A percentile compares a stretch with the other conserved stretches of the same genome.
Evolutionary conservation across 2,888 invertebrate species (phyloP).

Genomic region (Scaptodrosophila latifasciaeformis): DNA sequence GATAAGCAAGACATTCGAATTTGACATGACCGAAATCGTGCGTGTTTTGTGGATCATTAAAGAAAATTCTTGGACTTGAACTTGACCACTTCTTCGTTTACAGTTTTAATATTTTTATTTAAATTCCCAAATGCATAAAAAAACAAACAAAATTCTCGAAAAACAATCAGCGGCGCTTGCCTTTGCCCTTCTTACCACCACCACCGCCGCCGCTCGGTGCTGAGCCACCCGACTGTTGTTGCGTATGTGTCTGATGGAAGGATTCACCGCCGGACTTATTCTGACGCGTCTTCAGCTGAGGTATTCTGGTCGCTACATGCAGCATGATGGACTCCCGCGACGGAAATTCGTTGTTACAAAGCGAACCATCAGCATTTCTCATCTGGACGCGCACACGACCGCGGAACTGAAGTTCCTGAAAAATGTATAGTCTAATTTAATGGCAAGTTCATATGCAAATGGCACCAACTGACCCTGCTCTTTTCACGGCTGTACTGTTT

Average conservation of each 20-base stretch:
- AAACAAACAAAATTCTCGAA: slow-evolving; percentile 14
- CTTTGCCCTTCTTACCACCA: slow-evolving; percentile 73
- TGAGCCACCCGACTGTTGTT: slow-evolving; percentile 36
- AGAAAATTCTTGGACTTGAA: slow-evolving; percentile 52
- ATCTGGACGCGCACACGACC: slow-evolving; percentile 95
- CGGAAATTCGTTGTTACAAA: slow-evolving; percentile 82
- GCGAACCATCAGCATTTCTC: slow-evolving; percentile 90
- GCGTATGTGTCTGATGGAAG: slow-evolving; percentile 42
- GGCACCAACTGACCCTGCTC: slow-evolving; percentile 81
- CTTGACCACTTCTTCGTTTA: slow-evolving; percentile 32
- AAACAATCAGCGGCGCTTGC: slow-evolving; percentile 66
- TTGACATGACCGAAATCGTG: neutral
- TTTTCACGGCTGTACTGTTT: slow-evolving; percentile 93
- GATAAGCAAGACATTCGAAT: too few relatives aligned
- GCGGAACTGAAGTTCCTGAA: slow-evolving; percentile 84
- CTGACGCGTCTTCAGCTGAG: slow-evolving; percentile 90
- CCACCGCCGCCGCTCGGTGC: slow-evolving; percentile 46
- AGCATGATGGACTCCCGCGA: slow-evolving; percentile 86
- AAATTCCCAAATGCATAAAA: slow-evolving; percentile 41
- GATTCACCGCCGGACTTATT: slow-evolving; percentile 60
- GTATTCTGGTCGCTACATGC: slow-evolving; percentile 89
- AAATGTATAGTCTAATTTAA: neutral
- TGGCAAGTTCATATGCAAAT: neutral
- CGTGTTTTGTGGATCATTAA: slow-evolving; percentile 25
- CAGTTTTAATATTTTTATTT: slow-evolving; percentile 25